phyloP scores from a whole-genome alignment of 2,113 vertebrate genomes.

The Abramis brama region DNA sequence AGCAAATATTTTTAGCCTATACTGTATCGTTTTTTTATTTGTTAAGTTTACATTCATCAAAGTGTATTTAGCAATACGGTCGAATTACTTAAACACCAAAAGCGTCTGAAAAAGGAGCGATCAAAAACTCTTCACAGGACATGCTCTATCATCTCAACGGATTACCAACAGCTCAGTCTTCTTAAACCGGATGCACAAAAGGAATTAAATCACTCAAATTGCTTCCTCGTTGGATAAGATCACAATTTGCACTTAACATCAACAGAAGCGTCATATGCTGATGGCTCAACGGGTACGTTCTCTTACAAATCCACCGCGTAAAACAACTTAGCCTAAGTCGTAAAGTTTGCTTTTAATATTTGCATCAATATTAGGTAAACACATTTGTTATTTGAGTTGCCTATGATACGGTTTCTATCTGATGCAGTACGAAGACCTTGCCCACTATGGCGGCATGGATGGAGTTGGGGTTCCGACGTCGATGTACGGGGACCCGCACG shows the following conservation, averaged over 20 bases:
- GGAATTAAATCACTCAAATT: slow-evolving; percentile 26
- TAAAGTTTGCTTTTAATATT: slow-evolving; percentile 1
- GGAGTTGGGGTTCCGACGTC: slow-evolving; percentile 90
- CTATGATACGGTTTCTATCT: neutral
- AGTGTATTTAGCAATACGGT: slow-evolving; percentile 25
- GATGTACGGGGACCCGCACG: slow-evolving; percentile 95
- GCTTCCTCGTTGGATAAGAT: slow-evolving; percentile 56
- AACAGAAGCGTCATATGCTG: slow-evolving; percentile 84
- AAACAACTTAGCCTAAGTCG: neutral
- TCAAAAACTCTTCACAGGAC: slow-evolving; percentile 18
- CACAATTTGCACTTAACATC: slow-evolving; percentile 77
- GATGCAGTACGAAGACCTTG: slow-evolving; percentile 92
- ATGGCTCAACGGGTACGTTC: slow-evolving; percentile 98
- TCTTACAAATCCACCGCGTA: slow-evolving; percentile 51
- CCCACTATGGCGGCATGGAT: slow-evolving; percentile 92
- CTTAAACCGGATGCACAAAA: slow-evolving; percentile 33
- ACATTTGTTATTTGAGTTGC: neutral
- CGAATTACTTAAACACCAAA: slow-evolving; percentile 72
- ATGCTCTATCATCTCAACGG: slow-evolving; percentile 19
- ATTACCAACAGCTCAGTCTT: slow-evolving; percentile 28
- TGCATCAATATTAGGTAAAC: neutral
- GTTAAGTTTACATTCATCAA: neutral
- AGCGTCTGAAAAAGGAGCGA: neutral
- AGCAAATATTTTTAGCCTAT: neutral
- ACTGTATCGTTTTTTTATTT: neutral